Evolutionary conservation across 2,113 vertebrate genomes (phyloP).

Genomic region (Pseudopipra pipra): DNA sequence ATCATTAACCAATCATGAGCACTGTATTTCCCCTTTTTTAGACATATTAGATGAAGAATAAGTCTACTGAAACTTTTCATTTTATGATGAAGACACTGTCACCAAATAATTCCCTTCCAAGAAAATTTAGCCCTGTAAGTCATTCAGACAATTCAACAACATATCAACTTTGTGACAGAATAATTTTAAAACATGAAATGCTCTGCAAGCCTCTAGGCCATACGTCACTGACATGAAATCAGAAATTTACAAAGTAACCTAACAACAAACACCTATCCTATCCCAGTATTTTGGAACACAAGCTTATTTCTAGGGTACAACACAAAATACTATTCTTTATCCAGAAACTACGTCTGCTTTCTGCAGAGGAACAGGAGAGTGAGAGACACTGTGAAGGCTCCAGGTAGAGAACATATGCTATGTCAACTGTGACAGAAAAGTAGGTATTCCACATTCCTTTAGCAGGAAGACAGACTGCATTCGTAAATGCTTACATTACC

Average conservation of each 20-base stretch:
- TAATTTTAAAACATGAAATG: background rate
- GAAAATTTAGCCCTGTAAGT: background rate
- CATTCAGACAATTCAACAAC: background rate
- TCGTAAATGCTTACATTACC: background rate
- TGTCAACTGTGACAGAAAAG: background rate
- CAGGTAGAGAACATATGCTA: background rate
- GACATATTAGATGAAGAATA: background rate
- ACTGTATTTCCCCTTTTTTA: background rate
- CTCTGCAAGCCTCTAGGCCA: background rate
- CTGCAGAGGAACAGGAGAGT: background rate
- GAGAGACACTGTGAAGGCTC: background rate
- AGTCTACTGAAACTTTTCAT: background rate
- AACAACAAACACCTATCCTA: background rate
- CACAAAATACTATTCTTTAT: background rate
- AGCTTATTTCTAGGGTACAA: background rate
- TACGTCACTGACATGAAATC: background rate
- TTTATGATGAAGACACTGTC: background rate
- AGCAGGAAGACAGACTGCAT: background rate
- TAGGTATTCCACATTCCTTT: background rate
- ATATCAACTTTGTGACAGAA: background rate
- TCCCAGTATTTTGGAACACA: background rate
- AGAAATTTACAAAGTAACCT: background rate
- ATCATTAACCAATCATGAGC: background rate
- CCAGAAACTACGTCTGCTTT: background rate
- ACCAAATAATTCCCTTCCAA: background rate